Conservation (phyloP, 2,113 vertebrate species). For the Chaetura pelagica region DNA sequence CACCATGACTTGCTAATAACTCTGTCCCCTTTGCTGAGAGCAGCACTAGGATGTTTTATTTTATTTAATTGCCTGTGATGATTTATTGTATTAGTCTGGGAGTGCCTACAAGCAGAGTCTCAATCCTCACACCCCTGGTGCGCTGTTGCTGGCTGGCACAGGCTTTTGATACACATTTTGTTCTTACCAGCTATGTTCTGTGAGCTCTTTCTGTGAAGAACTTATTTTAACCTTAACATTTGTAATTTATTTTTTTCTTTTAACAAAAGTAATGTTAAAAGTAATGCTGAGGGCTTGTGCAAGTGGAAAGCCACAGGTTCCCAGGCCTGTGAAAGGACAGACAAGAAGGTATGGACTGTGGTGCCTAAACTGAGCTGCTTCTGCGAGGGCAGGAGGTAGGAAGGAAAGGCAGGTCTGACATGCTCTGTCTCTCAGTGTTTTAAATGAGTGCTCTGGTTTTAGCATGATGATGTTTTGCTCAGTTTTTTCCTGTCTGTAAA, state of each 20-base stretch:
- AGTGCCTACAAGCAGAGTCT: background rate
- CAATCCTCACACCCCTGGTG: background rate
- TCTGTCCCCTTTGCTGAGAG: background rate
- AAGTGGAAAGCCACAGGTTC: background rate
- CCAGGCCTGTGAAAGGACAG: background rate
- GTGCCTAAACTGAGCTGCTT: background rate
- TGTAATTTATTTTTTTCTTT: background rate
- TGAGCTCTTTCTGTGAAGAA: background rate
- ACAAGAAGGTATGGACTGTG: accelerated
- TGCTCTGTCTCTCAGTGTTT: background rate
- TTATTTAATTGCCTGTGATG: background rate
- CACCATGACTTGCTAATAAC: background rate
- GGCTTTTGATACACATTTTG: background rate
- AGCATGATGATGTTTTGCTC: background rate
- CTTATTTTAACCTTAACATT: background rate
- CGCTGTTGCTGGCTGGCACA: background rate
- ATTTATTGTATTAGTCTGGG: background rate
- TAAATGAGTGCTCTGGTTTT: background rate
- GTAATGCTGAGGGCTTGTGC: background rate
- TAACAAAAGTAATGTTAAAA: background rate
- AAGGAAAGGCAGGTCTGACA: background rate
- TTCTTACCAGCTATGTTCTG: background rate
- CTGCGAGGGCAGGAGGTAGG: accelerated
- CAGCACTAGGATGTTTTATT: background rate
- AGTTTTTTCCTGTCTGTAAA: background rate